phyloP scores from a whole-genome alignment of 2,888 invertebrate species.

The Fabriciana adippe region DNA sequence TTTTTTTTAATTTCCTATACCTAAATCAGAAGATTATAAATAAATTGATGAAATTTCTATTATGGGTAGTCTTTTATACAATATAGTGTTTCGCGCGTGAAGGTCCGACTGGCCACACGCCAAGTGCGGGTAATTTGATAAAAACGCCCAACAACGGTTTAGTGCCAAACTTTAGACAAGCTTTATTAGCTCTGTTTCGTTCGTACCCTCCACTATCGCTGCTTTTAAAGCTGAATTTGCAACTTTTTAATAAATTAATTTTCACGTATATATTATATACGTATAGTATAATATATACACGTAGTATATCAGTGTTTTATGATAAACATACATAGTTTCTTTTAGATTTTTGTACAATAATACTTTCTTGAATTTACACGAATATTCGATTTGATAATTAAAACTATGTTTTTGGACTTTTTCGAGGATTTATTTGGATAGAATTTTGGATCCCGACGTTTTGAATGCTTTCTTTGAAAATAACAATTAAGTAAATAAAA shows the following conservation, averaged over 20 bases:
- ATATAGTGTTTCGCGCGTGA: conserved; percentile 37
- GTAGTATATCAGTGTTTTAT: background rate
- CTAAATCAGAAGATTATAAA: too few relatives aligned
- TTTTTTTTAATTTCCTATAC: too few relatives aligned
- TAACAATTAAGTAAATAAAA: too few relatives aligned
- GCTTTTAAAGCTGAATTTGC: conserved; percentile 32
- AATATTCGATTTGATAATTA: too few relatives aligned
- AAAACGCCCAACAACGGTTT: conserved; percentile 57
- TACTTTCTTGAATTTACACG: background rate
- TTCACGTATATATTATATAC: conserved; percentile 8
- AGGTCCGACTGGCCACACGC: conserved; percentile 53
- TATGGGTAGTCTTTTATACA: conserved; percentile 13
- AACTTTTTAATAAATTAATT: conserved; percentile 30
- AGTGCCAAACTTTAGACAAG: conserved; percentile 43
- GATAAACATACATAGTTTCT: too few relatives aligned
- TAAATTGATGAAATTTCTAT: conserved; percentile 13
- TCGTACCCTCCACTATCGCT: conserved; percentile 30
- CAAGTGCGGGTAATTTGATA: conserved; percentile 73
- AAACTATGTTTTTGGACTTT: too few relatives aligned
- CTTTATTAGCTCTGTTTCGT: conserved; percentile 37
- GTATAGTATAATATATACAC: too few relatives aligned
- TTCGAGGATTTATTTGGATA: too few relatives aligned
- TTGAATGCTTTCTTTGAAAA: background rate
- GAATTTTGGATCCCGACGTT: too few relatives aligned
- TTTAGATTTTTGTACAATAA: too few relatives aligned